Evolutionary conservation across 64 coral and sea anemone genomes (phyloP), one percentile per base, ranked within the genome.

Genomic region (Pocillopora damicornis): DNA sequence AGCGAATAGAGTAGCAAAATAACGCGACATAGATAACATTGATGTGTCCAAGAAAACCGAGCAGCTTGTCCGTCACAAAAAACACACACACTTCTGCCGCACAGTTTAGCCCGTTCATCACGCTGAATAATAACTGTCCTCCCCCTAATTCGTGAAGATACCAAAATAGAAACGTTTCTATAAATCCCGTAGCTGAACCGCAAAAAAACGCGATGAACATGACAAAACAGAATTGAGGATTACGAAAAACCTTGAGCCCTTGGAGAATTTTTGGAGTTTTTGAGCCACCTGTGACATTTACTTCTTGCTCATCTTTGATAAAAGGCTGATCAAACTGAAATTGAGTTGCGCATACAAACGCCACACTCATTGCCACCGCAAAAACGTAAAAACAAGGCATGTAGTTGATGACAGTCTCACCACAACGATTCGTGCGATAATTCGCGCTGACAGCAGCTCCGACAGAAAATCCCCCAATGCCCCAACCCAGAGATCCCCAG

Each of bases 151-250:
- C 97, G 22, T 99, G 93, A 58, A 99, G 87, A 26, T 95, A 99
- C 97, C 97, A 99, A 42, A 99, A 99, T 12, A 99, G 59, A 56
- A 99, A 99, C 14, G 93, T 92, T 80, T 99, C 93, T 74, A 99
- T 99, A 89, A 99, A 99, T 4, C 93, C 93, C 15, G 93, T 99
- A 14, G 97, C 97, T 25, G 90, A 92, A 63, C 97, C 97, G 69
- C 93, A 92, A 73, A 95, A 99, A 74, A 93, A 99, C 5, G 93
- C 97, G 51, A 95, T 92, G 20, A 99, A 89, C 69, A 99, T 76
- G 57, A 95, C 83, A 86, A 92, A 95, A 76, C 93, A 92, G 62
- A 95, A 95, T 18, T 92, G 90, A 45, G 82, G 82, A 79, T 61
- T 93, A 11, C 42, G 86, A 15, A 99, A 75, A 15, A 99, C 86